Evolutionary conservation across 2,797 vertebrate genomes (phyloP), one percentile per base, ranked within the genome.

Genomic region (Poecilia wingei): DNA sequence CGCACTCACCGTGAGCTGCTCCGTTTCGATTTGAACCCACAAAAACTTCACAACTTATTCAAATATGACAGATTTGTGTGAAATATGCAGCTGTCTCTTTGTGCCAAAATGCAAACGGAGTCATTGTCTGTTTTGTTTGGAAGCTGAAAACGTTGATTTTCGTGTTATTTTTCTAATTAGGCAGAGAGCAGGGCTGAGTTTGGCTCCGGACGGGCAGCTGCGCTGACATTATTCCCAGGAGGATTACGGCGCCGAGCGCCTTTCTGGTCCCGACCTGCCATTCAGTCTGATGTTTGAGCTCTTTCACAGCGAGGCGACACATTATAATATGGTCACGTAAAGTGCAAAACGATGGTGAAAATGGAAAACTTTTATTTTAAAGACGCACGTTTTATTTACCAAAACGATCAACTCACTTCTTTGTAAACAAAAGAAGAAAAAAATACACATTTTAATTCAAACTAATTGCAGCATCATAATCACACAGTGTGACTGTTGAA

Each of bases 221-320:
- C 53, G 53, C 4, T 43, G n/a, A 45, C 7, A 53, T 41, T 20
- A 31, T 43, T 74, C 53, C 73, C 51, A 59, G 7, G 25, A 45
- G 53, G 72, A 74, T 25, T 18, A 36, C 78, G 75, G 81, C 59
- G 81, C 79, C 45, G 16, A 57, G 82, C 88, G 84, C 85, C 13
- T 57, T 31, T 55, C 6, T 13, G 31, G 6, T 33, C 33, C 61
- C 22, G 39, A 49, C 20, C n/a, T 33, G 2, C 47, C 31, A 33
- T 39, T 41, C 25, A 12, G 7, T 49, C 4, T 2, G n/a, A 55
- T 8, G 25, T 7, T 3, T 57, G 5, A 2, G 43, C 1, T n/a
- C 6, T 64, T 53, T 9, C 57, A 82, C 39, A 6, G 1, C 7
- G 9, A 3, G 13, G 45, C n/a, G 72, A 33, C 36, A 3, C 28